A percentile compares a stretch with the other conserved stretches of the same genome.
Conservation (phyloP, 2,797 vertebrate genomes). For the Ispidina lecontei region DNA sequence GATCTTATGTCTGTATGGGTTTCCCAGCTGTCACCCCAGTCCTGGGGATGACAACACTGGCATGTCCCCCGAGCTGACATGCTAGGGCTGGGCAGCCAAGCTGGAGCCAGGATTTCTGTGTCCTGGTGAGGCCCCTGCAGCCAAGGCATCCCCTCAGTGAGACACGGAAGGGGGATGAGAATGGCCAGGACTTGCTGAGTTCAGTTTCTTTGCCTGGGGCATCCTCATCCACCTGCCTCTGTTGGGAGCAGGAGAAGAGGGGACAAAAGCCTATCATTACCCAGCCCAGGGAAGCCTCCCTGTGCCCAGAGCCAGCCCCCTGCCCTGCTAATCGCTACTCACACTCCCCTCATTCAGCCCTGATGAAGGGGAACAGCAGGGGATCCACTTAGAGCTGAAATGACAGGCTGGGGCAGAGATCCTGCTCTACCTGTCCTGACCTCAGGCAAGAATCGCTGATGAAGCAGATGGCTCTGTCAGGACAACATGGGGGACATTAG, state of each 20-base stretch:
- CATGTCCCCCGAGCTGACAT: accelerated
- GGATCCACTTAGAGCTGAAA: constrained; percentile 23
- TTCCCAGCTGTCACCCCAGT: not conserved
- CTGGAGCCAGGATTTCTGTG: not conserved
- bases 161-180: not conserved
- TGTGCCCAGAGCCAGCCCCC: constrained; percentile 33
- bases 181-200: not conserved
- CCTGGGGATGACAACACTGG: not conserved
- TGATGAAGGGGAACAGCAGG: constrained; percentile 23
- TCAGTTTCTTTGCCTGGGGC: not conserved
- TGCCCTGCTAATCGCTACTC: constrained; percentile 36
- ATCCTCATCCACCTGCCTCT: constrained; percentile 2
- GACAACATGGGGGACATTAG: not conserved
- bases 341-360: not conserved
- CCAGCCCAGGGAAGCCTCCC: not conserved
- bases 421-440: not conserved
- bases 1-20: not conserved
- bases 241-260: not conserved
- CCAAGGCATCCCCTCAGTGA: not conserved
- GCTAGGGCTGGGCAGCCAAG: not conserved
- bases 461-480: not conserved
- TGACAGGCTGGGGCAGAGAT: not conserved
- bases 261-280: constrained; percentile 49
- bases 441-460: not conserved
- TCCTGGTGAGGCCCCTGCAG: not conserved